A percentile compares a stretch with the other conserved stretches of the same genome.
phyloP scores from a whole-genome alignment of 1,140 invertebrate genomes.

The Bombus breviceps region DNA sequence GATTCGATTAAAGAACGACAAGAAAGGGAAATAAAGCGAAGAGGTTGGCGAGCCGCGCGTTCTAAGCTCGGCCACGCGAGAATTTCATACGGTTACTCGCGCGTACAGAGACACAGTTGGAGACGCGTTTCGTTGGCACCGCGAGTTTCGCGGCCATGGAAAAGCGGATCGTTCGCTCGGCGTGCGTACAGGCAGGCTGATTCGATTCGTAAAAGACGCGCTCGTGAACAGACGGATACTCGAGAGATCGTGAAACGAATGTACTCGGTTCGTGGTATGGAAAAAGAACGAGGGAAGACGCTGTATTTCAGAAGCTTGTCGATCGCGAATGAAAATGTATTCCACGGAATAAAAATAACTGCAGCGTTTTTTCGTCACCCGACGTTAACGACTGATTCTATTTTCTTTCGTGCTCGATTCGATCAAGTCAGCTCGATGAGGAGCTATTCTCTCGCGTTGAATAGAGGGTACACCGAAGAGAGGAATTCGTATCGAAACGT shows the following conservation, averaged over 20 bases:
- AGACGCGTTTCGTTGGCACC: neutral
- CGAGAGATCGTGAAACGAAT: neutral
- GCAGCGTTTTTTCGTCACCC: neutral
- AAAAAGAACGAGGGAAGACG: neutral
- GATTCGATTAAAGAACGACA: conserved; percentile 3
- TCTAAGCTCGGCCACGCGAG: conserved; percentile 11
- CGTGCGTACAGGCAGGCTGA: neutral
- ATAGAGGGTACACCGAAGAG: neutral
- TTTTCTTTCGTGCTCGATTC: neutral
- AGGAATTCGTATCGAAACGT: neutral
- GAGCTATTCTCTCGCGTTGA: neutral
- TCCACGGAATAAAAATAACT: conserved; percentile 27
- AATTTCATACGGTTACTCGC: conserved; percentile 27
- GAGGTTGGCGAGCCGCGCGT: neutral
- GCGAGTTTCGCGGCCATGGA: neutral
- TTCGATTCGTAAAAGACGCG: conserved; percentile 19
- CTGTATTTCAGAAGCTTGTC: too few species aligned
- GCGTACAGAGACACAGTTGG: neutral
- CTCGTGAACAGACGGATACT: neutral
- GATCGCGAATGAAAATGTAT: conserved; percentile 8
- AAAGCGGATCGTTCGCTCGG: conserved; percentile 1
- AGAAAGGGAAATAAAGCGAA: neutral
- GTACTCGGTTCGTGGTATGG: too few species aligned
- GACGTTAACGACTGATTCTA: conserved; percentile 17
- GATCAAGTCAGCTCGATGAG: neutral